These are phyloP conservation scores for Zingel zingel DNA, from an alignment of 2,113 vertebrate genomes.

Conservation along the genomic window DNA sequence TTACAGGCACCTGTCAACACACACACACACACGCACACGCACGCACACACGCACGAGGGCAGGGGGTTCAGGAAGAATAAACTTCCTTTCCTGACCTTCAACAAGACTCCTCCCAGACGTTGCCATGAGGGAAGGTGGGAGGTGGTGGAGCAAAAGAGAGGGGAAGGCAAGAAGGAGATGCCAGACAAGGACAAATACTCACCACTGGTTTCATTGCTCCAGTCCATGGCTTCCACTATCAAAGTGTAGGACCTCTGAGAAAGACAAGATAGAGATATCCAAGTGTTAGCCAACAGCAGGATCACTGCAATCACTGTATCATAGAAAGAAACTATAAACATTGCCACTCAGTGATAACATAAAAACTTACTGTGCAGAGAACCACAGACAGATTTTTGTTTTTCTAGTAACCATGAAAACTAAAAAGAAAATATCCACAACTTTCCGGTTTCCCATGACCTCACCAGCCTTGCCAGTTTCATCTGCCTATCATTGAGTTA, in stretches of 20 bases:
- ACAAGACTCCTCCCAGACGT: conserved; percentile 49
- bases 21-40: conserved; percentile 29
- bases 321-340: conserved; percentile 20
- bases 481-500: conserved; percentile 26
- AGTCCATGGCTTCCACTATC: conserved; percentile 97
- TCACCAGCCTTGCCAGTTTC: conserved; percentile 14
- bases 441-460: conserved; percentile 33
- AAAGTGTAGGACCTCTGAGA: conserved; percentile 97
- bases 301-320: conserved; percentile 5
- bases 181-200: conserved; percentile 83
- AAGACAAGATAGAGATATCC: conserved; percentile 71
- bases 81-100: conserved; percentile 75
- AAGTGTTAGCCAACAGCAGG: conserved; percentile 57
- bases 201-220: conserved; percentile 90
- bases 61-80: conserved; percentile 68
- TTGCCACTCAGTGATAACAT: not conserved
- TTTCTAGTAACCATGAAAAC: conserved; percentile 29
- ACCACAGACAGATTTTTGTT: not conserved
- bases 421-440: not conserved
- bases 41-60: conserved; percentile 52
- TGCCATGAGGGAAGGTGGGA: conserved; percentile 15
- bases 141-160: not conserved
- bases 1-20: conserved; percentile 82
- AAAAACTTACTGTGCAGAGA: not conserved
- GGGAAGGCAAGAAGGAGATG: conserved; percentile 40